A percentile compares a stretch with the other conserved stretches of the same genome.
phyloP scores from a whole-genome alignment of 2,797 vertebrate species.

The Pseudotriccus pelzelni region DNA sequence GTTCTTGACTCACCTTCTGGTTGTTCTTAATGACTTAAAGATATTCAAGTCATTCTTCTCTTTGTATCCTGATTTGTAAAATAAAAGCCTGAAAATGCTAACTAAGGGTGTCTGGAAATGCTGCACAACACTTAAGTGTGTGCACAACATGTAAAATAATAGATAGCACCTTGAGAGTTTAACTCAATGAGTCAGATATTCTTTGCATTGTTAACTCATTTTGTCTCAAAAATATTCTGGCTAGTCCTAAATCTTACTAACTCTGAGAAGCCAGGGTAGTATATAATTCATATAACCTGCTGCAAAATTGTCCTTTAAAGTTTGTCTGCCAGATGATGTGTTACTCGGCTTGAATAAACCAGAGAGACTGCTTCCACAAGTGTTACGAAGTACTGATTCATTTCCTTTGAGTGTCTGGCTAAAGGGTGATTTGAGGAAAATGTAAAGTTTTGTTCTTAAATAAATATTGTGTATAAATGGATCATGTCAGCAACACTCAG shows the following conservation, averaged over 20 bases:
- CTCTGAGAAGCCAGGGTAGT: background rate
- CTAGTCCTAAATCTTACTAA: background rate
- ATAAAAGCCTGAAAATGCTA: background rate
- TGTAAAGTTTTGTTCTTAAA: conserved; percentile 55
- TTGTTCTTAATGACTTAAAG: background rate
- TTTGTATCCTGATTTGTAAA: background rate
- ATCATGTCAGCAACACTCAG: conserved; percentile 66
- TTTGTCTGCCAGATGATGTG: conserved; percentile 30
- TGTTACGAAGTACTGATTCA: conserved; percentile 43
- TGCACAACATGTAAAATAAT: background rate
- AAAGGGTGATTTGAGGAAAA: conserved; percentile 49
- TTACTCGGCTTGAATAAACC: conserved; percentile 41
- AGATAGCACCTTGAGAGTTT: background rate
- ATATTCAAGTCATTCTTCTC: background rate
- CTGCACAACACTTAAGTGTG: background rate
- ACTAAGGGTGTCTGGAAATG: background rate
- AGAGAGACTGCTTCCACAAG: conserved; percentile 42
- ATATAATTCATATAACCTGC: conserved; percentile 5
- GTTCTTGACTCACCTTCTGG: background rate
- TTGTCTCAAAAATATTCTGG: background rate
- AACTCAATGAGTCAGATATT: background rate
- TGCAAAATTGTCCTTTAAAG: conserved; percentile 20
- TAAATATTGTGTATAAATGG: conserved; percentile 65
- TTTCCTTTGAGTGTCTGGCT: conserved; percentile 54
- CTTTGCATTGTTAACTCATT: background rate